These are phyloP conservation scores for Caenorhabditis sp. DNA, from an alignment of 2,888 invertebrate species.

Conservation along the genomic window DNA sequence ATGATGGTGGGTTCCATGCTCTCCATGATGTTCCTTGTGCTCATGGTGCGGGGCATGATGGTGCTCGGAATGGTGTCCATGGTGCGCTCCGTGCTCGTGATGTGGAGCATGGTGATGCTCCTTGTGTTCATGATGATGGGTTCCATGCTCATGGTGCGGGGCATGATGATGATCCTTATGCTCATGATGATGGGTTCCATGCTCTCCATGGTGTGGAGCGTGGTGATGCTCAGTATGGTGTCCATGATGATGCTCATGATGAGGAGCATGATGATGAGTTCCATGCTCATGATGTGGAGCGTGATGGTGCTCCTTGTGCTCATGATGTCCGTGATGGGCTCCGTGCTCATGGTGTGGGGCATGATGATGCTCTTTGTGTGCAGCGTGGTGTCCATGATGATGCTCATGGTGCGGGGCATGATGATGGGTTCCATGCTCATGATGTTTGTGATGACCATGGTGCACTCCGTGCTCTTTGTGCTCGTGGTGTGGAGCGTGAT, in stretches of 20 bases:
- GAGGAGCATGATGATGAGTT: constrained; percentile 17
- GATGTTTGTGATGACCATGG: constrained; percentile 18
- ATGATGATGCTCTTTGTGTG: constrained; percentile 27
- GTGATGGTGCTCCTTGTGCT: constrained; percentile 31
- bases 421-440: no score
- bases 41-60: constrained; percentile 7
- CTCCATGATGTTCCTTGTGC: constrained; percentile 12
- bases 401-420: constrained; percentile 18
- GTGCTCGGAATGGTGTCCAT: constrained; percentile 20
- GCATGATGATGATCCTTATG: constrained; percentile 27
- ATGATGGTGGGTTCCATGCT: background rate
- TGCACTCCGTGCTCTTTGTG: no score
- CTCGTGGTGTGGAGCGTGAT: constrained; percentile 9
- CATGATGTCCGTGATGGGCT: constrained; percentile 43
- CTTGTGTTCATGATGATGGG: constrained; percentile 15
- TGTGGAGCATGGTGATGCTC: constrained; percentile 14
- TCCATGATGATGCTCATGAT: constrained; percentile 12
- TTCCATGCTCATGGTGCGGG: constrained; percentile 20
- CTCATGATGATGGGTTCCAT: constrained; percentile 4
- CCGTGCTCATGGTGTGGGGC: constrained; percentile 23
- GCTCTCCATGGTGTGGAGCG: constrained; percentile 15
- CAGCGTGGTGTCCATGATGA: constrained; percentile 22
- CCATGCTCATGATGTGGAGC: constrained; percentile 11
- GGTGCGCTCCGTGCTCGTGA: background rate
- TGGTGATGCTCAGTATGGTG: constrained; percentile 27